phyloP scores from a whole-genome alignment of 2,888 invertebrate genomes.

The Himalopsyche kuldschensis region DNA sequence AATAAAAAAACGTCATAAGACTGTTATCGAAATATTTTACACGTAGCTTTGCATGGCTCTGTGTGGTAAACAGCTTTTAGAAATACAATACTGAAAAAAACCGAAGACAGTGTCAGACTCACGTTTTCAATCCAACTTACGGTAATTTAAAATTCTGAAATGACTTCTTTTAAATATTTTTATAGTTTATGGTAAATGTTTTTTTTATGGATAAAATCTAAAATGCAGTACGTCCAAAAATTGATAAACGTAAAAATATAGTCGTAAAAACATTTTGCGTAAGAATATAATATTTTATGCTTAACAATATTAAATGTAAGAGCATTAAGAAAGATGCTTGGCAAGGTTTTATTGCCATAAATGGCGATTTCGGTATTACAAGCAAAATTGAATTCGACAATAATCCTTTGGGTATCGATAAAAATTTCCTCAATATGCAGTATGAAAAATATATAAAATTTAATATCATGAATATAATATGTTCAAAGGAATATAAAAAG shows the following conservation, averaged over 20 bases:
- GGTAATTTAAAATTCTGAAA: neutral
- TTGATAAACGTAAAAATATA: neutral
- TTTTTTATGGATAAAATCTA: neutral
- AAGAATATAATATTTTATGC: neutral
- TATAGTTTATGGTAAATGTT: neutral
- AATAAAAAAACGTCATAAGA: too few species aligned
- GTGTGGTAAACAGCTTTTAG: too few species aligned
- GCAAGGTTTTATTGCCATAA: neutral
- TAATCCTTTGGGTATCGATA: neutral
- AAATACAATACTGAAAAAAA: too few species aligned
- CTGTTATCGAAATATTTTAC: too few species aligned
- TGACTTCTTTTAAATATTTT: neutral
- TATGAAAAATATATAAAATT: neutral
- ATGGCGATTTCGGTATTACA: neutral
- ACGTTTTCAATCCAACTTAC: neutral
- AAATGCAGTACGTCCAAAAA: neutral
- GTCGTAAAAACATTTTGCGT: neutral
- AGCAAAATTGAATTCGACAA: neutral
- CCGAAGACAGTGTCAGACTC: too few species aligned
- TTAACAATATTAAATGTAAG: neutral
- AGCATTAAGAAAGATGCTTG: neutral
- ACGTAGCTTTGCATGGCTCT: too few species aligned
- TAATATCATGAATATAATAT: neutral
- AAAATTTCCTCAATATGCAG: neutral
- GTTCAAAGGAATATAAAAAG: neutral